Percentiles rank a stretch among this genome's conserved stretches.
Evolutionary conservation across 1,140 invertebrate genomes (phyloP).

Genomic region (Rhizoglyphus robini): DNA sequence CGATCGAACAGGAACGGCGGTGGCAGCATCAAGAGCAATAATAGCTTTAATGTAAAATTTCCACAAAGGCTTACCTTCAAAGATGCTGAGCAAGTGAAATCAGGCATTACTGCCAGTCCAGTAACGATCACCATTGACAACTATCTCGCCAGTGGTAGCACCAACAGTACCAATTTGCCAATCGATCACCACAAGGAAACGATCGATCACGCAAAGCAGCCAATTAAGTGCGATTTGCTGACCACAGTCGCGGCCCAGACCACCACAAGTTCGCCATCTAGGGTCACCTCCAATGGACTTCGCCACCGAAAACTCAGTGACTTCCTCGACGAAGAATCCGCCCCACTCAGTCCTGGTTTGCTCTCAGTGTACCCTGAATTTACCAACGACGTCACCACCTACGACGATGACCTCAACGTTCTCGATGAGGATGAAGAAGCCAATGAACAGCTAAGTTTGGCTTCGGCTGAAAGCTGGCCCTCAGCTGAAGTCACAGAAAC

Average conservation of each 20-base stretch:
- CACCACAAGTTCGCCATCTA: neutral
- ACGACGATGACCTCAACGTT: neutral
- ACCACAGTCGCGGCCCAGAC: neutral
- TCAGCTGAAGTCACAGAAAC: neutral
- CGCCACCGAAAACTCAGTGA: slow-evolving; percentile 20
- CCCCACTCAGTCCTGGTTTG: slow-evolving; percentile 18
- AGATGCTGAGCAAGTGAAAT: neutral
- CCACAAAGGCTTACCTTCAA: neutral
- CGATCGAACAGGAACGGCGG: neutral
- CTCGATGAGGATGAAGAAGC: neutral
- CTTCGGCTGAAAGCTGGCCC: slow-evolving; percentile 9
- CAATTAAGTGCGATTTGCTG: neutral
- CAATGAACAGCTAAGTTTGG: neutral
- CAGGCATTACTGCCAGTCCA: neutral
- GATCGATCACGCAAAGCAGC: neutral
- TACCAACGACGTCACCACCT: neutral
- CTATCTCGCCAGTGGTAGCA: neutral
- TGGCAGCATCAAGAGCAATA: neutral
- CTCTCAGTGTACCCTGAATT: slow-evolving; percentile 21
- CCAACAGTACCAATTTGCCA: neutral
- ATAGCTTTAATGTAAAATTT: neutral
- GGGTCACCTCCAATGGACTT: neutral
- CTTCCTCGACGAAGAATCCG: slow-evolving; percentile 23
- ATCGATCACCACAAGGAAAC: slow-evolving; percentile 1
- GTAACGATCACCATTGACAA: neutral